These are phyloP conservation scores for Thalassoma bifasciatum DNA, from an alignment of 2,113 vertebrate genomes.

Conservation along the genomic window DNA sequence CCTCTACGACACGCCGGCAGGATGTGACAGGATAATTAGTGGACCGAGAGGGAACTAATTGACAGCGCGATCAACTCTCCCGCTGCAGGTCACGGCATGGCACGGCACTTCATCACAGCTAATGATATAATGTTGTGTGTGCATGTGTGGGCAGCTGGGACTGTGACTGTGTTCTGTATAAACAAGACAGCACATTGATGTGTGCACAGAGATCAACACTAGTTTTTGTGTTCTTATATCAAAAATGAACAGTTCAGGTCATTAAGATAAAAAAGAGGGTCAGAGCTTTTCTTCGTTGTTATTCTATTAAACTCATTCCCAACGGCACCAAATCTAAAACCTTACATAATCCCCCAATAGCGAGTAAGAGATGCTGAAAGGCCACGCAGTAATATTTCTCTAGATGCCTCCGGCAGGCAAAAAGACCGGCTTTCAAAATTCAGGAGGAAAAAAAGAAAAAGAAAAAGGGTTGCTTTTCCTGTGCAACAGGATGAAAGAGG, in stretches of 20 bases:
- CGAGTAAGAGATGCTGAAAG: constrained; percentile 28
- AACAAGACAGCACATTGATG: background rate
- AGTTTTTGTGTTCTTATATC: background rate
- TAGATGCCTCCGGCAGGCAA: constrained; percentile 31
- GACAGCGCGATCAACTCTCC: constrained; percentile 64
- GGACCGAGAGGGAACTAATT: constrained; percentile 60
- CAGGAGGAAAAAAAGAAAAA: constrained; percentile 2
- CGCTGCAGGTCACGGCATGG: constrained; percentile 65
- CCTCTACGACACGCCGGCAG: constrained; percentile 41
- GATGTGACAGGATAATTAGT: constrained; percentile 73
- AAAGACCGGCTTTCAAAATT: constrained; percentile 46
- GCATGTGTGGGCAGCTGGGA: constrained; percentile 9
- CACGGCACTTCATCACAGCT: constrained; percentile 69
- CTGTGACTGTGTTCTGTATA: constrained; percentile 21
- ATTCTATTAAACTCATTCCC: background rate
- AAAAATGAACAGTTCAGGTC: background rate
- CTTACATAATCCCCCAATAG: constrained; percentile 32
- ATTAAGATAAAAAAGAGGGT: background rate
- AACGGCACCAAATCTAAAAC: constrained; percentile 15
- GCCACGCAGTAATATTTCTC: constrained; percentile 37
- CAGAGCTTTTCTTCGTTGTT: background rate
- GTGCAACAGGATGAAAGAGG: background rate
- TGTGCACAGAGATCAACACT: background rate
- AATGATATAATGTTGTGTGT: constrained; percentile 59
- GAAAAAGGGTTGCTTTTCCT: background rate